A percentile compares a stretch with the other conserved stretches of the same genome.
These are phyloP conservation scores for Apeira syringaria DNA, from an alignment of 2,888 invertebrate species.

Conservation along the genomic window DNA sequence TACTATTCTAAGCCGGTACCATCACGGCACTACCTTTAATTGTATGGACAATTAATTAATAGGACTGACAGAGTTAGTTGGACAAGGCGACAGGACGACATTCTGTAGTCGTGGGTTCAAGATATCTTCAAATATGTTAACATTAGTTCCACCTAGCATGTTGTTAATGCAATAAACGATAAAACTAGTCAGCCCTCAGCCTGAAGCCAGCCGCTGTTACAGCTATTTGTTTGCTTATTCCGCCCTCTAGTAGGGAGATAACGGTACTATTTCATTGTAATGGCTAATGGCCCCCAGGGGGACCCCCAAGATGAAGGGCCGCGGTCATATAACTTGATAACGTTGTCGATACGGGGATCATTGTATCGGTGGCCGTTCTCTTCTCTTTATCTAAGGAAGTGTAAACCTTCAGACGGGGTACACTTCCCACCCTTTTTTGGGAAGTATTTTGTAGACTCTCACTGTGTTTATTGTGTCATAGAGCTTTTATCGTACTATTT, in stretches of 20 bases:
- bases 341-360: slow-evolving; percentile 25
- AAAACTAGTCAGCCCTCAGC: not conserved
- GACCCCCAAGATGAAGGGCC: slow-evolving; percentile 28
- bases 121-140: too few relatives aligned
- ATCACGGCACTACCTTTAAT: too few relatives aligned
- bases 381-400: slow-evolving; percentile 7
- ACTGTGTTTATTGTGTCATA: not conserved
- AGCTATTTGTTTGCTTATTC: slow-evolving; percentile 66
- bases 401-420: not conserved
- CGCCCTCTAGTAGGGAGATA: slow-evolving; percentile 55
- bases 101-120: too few relatives aligned
- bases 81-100: too few relatives aligned
- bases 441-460: not conserved
- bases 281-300: slow-evolving; percentile 64
- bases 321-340: slow-evolving; percentile 25
- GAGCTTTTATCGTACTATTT: not conserved
- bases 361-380: slow-evolving; percentile 1
- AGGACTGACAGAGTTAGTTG: too few relatives aligned
- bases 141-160: too few relatives aligned
- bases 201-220: slow-evolving; percentile 25
- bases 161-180: too few relatives aligned
- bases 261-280: slow-evolving; percentile 69
- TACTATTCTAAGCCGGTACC: too few relatives aligned
- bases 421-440: not conserved
- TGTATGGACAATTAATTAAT: too few relatives aligned